Percentiles rank a stretch among this genome's conserved stretches.
Conservation (phyloP, 2,797 vertebrate species). For the Iguana delicatissima region DNA sequence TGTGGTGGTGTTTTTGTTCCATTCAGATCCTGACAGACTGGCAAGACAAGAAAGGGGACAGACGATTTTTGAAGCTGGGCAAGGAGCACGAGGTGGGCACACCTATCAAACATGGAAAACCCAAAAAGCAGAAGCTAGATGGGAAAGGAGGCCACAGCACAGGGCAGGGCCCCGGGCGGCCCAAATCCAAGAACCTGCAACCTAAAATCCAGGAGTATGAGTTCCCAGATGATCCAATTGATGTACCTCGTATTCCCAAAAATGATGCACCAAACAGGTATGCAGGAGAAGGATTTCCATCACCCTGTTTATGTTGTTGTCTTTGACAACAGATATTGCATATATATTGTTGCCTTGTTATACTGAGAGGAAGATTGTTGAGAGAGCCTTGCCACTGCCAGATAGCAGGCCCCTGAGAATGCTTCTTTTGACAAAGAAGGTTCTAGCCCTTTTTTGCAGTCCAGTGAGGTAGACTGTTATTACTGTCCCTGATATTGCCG, state of each 20-base stretch:
- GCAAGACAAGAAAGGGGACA: conserved; percentile 98
- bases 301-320: background rate
- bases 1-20: background rate
- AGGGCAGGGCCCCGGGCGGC: conserved; percentile 92
- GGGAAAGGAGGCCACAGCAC: conserved; percentile 91
- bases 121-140: conserved; percentile 97
- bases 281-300: conserved; percentile 1
- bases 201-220: conserved; percentile 97
- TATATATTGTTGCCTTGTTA: too few relatives aligned
- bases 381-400: background rate
- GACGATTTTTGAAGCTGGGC: conserved; percentile 91
- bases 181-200: conserved; percentile 95
- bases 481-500: background rate
- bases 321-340: background rate
- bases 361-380: too few relatives aligned
- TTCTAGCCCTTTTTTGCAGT: background rate
- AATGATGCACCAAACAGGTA: conserved; percentile 98
- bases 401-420: background rate
- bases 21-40: conserved; percentile 96
- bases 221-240: conserved; percentile 95
- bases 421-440: background rate
- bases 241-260: conserved; percentile 96
- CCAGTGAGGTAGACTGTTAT: background rate
- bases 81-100: conserved; percentile 93
- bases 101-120: conserved; percentile 92